phyloP scores from a whole-genome alignment of 2,888 invertebrate genomes.

The Xiphydria camelus region DNA sequence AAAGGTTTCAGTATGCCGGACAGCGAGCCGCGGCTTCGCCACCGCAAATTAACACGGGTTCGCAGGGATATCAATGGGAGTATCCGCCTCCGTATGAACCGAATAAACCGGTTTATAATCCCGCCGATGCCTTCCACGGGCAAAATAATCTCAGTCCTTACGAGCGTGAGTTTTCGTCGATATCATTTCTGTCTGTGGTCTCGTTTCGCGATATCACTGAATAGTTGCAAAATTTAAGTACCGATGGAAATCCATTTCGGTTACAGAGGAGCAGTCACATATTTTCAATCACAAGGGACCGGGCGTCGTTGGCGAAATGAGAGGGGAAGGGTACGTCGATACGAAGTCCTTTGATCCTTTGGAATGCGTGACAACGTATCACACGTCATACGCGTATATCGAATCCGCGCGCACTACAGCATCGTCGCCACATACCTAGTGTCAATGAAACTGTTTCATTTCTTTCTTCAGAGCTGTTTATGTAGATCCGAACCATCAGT shows the following conservation, averaged over 20 bases:
- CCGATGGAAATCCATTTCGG: background rate
- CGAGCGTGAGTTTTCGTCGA: slow-evolving; percentile 37
- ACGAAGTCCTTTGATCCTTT: no score
- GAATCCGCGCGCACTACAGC: no score
- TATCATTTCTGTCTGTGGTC: background rate
- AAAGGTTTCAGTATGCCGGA: slow-evolving; percentile 36
- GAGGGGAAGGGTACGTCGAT: slow-evolving; percentile 28
- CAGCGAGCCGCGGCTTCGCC: slow-evolving; percentile 33
- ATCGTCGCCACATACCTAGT: no score
- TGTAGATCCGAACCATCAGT: slow-evolving; percentile 30
- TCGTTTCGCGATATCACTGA: background rate
- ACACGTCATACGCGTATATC: no score
- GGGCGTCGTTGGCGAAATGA: slow-evolving; percentile 39
- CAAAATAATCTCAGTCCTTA: slow-evolving; percentile 37
- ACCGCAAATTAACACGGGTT: slow-evolving; percentile 35
- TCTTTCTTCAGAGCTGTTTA: slow-evolving; percentile 15
- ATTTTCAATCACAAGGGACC: slow-evolving; percentile 49
- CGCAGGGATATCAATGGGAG: slow-evolving; percentile 45
- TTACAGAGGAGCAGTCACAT: slow-evolving; percentile 34
- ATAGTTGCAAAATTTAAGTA: background rate
- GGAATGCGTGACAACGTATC: no score
- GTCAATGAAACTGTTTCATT: slow-evolving; percentile 3
- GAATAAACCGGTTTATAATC: slow-evolving; percentile 38
- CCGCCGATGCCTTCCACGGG: slow-evolving; percentile 33
- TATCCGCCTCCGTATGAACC: slow-evolving; percentile 46